A percentile compares a stretch with the other conserved stretches of the same genome.
Conservation (phyloP, 2,888 invertebrate genomes). For the Trilocha varians region DNA sequence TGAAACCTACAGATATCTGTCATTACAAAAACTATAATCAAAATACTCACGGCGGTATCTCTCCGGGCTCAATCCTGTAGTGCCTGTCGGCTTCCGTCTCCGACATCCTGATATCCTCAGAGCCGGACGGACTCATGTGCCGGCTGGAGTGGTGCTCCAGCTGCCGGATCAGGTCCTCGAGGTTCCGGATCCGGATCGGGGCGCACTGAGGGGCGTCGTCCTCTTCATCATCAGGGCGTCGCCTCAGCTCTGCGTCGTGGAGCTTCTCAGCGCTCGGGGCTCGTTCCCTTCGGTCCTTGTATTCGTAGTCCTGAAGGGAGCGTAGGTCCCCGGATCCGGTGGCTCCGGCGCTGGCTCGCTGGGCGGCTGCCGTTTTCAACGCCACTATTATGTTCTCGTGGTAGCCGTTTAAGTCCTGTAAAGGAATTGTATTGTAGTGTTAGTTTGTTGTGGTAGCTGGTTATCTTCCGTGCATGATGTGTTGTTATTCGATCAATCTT, state of each 20-base stretch:
- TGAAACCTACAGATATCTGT: slow-evolving; percentile 57
- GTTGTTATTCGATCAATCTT: too few species aligned
- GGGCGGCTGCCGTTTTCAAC: slow-evolving; percentile 85
- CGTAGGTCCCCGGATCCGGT: slow-evolving; percentile 59
- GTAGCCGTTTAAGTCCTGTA: slow-evolving; percentile 92
- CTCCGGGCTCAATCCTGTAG: slow-evolving; percentile 82
- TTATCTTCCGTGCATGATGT: too few species aligned
- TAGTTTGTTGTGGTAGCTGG: too few species aligned
- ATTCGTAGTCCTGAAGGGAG: slow-evolving; percentile 67
- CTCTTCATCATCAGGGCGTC: slow-evolving; percentile 72
- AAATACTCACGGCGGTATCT: slow-evolving; percentile 57
- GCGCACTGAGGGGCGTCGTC: slow-evolving; percentile 85
- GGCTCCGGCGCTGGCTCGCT: slow-evolving; percentile 68
- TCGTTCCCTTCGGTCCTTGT: slow-evolving; percentile 68
- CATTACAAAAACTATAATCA: neutral
- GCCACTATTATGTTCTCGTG: slow-evolving; percentile 94
- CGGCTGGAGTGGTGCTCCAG: slow-evolving; percentile 88
- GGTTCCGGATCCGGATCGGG: slow-evolving; percentile 90
- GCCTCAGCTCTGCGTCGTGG: slow-evolving; percentile 78
- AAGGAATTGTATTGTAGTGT: slow-evolving; percentile 13
- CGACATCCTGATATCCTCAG: slow-evolving; percentile 90
- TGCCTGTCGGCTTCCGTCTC: slow-evolving; percentile 92
- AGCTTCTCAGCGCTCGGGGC: slow-evolving; percentile 82
- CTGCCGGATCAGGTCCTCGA: slow-evolving; percentile 92
- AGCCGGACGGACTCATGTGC: slow-evolving; percentile 92